Evolutionary conservation across 2,797 vertebrate species (phyloP), one percentile per base, ranked within the genome.

Genomic region (Distichodus sexfasciatus): DNA sequence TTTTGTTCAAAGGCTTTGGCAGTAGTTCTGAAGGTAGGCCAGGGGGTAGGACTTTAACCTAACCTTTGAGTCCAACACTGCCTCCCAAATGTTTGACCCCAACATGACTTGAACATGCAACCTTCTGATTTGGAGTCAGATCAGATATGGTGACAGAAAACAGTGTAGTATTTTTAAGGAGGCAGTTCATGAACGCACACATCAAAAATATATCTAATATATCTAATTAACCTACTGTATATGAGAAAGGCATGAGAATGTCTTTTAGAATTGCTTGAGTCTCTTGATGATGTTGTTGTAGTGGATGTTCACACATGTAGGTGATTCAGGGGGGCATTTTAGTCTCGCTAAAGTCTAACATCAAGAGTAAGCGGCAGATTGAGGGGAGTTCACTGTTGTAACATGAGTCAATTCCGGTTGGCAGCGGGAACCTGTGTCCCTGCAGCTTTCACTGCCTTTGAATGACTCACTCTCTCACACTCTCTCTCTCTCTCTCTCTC

Each of bases 271-370:
- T 15, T 55, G 58, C 58, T 64, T 63, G 26, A 48, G 53, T 72
- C 53, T 53, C 67, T 53, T 70, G 65, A 58, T 58, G 68, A 70
- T 46, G 38, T n/a, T 35, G 14, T 47, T 29, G 68, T 63, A 40
- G 21, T 62, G 14, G 23, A 7, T 61, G 36, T n/a, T 23, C 35
- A 47, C 26, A 63, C 48, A 28, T 38, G 17, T n/a, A 24, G 4
- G 61, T 17, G 46, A 35, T 7, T 4, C 40, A 43, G 28, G 29
- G 19, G 35, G 23, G 26, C 44, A 19, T 51, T 19, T 41, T 17
- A 17, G 35, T 3, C 4, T 17, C 7, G 19, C 35, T 40, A 17
- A 21, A 24, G 33, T 8, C 11, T 31, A 36, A 38, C 33, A 38
- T 54, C 15, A 15, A 33, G 3, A 21, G 17, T 54, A 15, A 31